Evolutionary conservation across 2,888 invertebrate genomes (phyloP), one percentile per base, ranked within the genome.

Genomic region (Caenorhabditis sp.): DNA sequence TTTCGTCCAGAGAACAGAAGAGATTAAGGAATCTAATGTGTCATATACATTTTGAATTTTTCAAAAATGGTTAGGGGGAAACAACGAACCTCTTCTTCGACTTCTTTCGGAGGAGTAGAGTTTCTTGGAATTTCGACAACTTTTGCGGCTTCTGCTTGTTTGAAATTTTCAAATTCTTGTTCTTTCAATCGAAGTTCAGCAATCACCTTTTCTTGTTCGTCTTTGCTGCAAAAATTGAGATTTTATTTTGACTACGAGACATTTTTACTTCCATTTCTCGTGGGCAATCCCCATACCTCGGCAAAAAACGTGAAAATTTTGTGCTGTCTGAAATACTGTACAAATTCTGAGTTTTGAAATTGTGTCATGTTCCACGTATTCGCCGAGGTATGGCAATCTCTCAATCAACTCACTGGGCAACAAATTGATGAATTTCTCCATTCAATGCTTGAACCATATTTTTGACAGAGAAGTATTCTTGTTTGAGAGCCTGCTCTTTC

Each of bases 41-140:
- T n/a, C n/a, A n/a, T n/a, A n/a, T n/a, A n/a, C n/a, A n/a, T n/a
- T n/a, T n/a, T n/a, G n/a, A n/a, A n/a, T n/a, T n/a, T n/a, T n/a
- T n/a, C n/a, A n/a, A n/a, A n/a, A n/a, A n/a, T n/a, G n/a, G n/a
- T n/a, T n/a, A n/a, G n/a, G n/a, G 31, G 31, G 4, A 31, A 31
- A 31, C 31, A 31, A 31, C 31, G 4, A 31, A 31, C 31, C 31
- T 73, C 73, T 61, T 73, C 66, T 26, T 49, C 67, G 0, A 49
- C 59, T 21, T 36, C 59, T 43, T 61, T 55, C 36, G 58, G 58
- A 8, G 65, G 26, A 17, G 50, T 4, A 4, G 23, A 21, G 54
- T 73, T 73, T 24, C 19, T 36, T 26, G 68, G 68, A 53, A 73
- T 73, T 43, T 65, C 65, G 1, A 73, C 68, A 31, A 57, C 14